These are phyloP conservation scores for Oryzias woworae DNA, from an alignment of 2,113 vertebrate genomes.

Conservation along the genomic window DNA sequence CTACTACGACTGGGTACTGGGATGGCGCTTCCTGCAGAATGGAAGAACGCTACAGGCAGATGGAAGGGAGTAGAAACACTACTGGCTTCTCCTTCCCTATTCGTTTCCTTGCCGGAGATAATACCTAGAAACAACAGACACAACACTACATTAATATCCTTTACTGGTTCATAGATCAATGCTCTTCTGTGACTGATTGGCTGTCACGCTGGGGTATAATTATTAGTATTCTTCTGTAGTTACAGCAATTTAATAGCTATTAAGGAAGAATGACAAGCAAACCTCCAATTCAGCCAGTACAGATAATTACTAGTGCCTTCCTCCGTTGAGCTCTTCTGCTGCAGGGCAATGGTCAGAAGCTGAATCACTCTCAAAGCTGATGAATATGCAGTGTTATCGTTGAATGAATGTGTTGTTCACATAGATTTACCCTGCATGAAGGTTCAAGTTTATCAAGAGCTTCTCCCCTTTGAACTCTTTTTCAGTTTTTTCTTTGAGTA, in stretches of 20 bases:
- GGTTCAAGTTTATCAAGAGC: too few relatives aligned
- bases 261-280: background rate
- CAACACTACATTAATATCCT: constrained; percentile 2
- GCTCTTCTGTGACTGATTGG: background rate
- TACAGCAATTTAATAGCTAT: background rate
- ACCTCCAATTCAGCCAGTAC: background rate
- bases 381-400: too few relatives aligned
- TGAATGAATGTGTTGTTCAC: too few relatives aligned
- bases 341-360: background rate
- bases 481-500: background rate
- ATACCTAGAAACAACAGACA: background rate
- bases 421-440: too few relatives aligned
- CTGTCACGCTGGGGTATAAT: background rate
- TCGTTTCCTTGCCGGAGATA: constrained; percentile 38
- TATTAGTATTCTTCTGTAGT: background rate
- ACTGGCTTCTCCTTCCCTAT: constrained; percentile 35
- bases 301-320: background rate
- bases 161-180: background rate
- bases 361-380: too few relatives aligned
- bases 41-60: constrained; percentile 88
- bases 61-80: constrained; percentile 73
- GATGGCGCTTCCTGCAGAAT: constrained; percentile 77
- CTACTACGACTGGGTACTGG: constrained; percentile 73
- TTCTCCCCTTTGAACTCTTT: background rate
- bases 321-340: background rate